Conservation (phyloP, 2,113 vertebrate genomes). For the Irena cyanogastra region DNA sequence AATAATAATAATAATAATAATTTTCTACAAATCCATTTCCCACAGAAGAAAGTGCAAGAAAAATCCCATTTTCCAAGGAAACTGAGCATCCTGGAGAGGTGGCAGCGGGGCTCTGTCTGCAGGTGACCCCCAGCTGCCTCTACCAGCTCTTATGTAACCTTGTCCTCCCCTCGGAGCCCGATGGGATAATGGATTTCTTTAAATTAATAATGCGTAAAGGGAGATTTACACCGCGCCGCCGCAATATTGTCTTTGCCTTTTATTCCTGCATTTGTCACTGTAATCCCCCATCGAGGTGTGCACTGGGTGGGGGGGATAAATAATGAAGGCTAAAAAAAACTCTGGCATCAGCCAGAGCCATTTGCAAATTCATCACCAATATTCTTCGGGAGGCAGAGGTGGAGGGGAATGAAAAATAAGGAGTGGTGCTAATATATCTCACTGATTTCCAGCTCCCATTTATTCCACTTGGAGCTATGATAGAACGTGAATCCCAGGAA, state of each 20-base stretch:
- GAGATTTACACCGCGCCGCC: conserved; percentile 76
- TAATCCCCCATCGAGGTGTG: conserved; percentile 74
- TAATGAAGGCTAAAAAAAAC: conserved; percentile 69
- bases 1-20: too few relatives aligned
- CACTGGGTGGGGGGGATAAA: conserved; percentile 76
- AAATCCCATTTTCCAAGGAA: background rate
- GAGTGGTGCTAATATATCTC: conserved; percentile 70
- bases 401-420: conserved; percentile 70
- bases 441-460: conserved; percentile 65
- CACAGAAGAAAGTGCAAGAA: rapidly evolving
- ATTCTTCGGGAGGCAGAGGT: conserved; percentile 63
- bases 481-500: conserved; percentile 52
- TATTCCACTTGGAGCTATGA: conserved; percentile 67
- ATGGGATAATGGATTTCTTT: conserved; percentile 69
- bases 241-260: conserved; percentile 81
- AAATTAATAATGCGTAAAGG: conserved; percentile 79
- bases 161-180: conserved; percentile 58
- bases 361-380: conserved; percentile 82
- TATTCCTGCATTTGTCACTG: conserved; percentile 80
- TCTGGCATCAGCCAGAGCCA: conserved; percentile 73
- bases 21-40: background rate
- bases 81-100: background rate
- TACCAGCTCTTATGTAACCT: conserved; percentile 19
- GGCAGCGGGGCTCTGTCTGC: conserved; percentile 2
- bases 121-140: conserved; percentile 43